Base-by-base conservation (phyloP, 2,113 vertebrate genomes). In the Boleophthalmus pectinirostris region DNA sequence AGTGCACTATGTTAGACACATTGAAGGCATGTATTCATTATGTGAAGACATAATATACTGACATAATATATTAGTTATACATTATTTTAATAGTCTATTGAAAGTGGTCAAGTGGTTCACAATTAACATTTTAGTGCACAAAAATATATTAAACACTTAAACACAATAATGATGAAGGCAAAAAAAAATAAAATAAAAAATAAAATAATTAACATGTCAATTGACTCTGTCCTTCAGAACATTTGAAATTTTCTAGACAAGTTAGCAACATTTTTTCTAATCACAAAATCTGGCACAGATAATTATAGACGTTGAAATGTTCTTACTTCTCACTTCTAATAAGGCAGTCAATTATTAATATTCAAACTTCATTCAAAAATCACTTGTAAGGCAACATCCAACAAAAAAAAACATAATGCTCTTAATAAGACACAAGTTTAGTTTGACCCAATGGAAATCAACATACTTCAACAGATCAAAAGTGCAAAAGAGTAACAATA, bases 341-440 rank as follows among this genome's bases (percentile, higher is more conserved):
- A 70, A 76, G 70, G 73, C 76, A 73, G 63, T 12, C 18, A 15
- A 10, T 66, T 65, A 68, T 38, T 14, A 16, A 24, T 13, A 1
- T n/a, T 3, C 25, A 25, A 29, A 64, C 75, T 61, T 68, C 58
- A 73, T 69, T 43, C 38, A 43, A 43, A 43, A 43, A 43, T 43
- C 25, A 15, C 23, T 24, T 20, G 23, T 65, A 76, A 83, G 79
- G 70, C 77, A 75, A 72, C 21, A 69, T 68, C 33, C 43, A 72
- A 38, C 53, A 67, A 9, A 60, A 70, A 78, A 61, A 29, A 29
- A 29, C 4, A 4, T 29, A 29, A 29, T 29, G 29, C 74, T 60
- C 68, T 77, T 76, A 43, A 54, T n/a, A 21, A n/a, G 21, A 13
- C 20, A 33, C 23, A 58, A 24, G 38, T 61, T 46, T 23, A 56